Evolutionary conservation across 2,113 vertebrate genomes (phyloP), one percentile per base, ranked within the genome.

Genomic region (Chamaetylas fuelleborni): DNA sequence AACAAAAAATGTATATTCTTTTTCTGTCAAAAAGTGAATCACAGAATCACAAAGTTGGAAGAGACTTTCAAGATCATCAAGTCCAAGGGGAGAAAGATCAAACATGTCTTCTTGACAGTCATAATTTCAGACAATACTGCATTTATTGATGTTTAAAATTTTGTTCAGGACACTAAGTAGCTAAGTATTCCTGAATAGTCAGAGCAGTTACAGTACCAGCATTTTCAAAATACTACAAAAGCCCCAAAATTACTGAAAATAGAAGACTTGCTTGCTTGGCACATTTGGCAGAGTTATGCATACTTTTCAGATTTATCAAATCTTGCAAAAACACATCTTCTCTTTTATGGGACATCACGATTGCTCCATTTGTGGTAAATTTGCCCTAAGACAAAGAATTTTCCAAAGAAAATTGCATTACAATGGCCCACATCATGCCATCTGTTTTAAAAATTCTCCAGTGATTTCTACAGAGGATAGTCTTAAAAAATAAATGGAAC

Each of bases 341-440:
- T 89, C 54, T 88, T 93, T 67, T 84, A 94, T 36, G 57, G 76
- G 73, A 93, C 86, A 95, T 58, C 82, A 86, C 1, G 2, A 94
- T 95, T 95, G 76, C 76, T 90, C 86, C 90, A 95, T 96, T 96
- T 90, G 88, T 86, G 86, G 92, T 91, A 88, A 91, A 86, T 72
- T 48, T 89, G 94, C 92, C 91, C 89, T 78, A 65, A 88, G 94
- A 96, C 76, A 96, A n/a, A 93, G 65, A 58, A 81, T 92, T 96
- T 94, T 95, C 85, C 88, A 94, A 92, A 86, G 69, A 93, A 94
- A 95, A 94, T 48, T 91, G 72, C 77, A 90, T 92, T 92, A 97
- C 91, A 94, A 93, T 95, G 86, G 91, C 24, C 65, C 69, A 71
- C 61, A 92, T 64, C 87, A 81, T 56, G 64, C 64, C 83, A 92